Base-by-base conservation (phyloP, 1,140 invertebrate genomes). In the Dendrolimus punctatus region DNA sequence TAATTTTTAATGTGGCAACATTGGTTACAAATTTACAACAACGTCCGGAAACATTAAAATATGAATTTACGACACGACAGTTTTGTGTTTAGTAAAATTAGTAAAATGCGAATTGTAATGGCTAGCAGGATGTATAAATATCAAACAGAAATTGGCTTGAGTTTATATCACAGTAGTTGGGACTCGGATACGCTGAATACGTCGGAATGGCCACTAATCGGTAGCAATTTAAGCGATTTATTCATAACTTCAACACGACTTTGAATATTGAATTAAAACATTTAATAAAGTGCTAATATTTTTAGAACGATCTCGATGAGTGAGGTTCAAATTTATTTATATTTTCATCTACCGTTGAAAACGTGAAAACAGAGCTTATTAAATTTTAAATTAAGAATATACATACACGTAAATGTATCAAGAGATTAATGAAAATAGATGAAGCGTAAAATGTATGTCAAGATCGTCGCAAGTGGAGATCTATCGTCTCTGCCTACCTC, bases 11-110 rank as follows among this genome's bases (percentile, higher is more conserved):
- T 70, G 71, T 67, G 65, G 68, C 68, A 76, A 76, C 77, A 82
- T 75, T 68, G 78, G 70, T 71, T 66, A 68, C 72, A 64, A 72
- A 69, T 73, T 68, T 69, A 61, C 65, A 63, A 23, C 23, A 23
- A 62, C 62, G 72, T 72, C 79, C 79, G 82, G 82, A 84, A 82
- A 82, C 76, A 84, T 82, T 83, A 85, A 81, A 76, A 68, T 71
- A 78, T 84, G 50, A 77, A 85, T 85, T 82, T 85, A 85, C 67
- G 69, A 44, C 41, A 41, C 46, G 53, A 70, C 49, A 69, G 70
- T 75, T 78, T 75, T 68, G 69, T 68, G 64, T 73, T 79, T 76
- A 80, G 74, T 73, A 64, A 80, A 77, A 84, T 85, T 80, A 80
- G 71, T 75, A 62, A 71, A 77, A 80, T 77, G 69, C 55, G 56